A percentile compares a stretch with the other conserved stretches of the same genome.
Evolutionary conservation across 1,140 invertebrate species (phyloP).

Genomic region (Brachionus asplanchnoidis): DNA sequence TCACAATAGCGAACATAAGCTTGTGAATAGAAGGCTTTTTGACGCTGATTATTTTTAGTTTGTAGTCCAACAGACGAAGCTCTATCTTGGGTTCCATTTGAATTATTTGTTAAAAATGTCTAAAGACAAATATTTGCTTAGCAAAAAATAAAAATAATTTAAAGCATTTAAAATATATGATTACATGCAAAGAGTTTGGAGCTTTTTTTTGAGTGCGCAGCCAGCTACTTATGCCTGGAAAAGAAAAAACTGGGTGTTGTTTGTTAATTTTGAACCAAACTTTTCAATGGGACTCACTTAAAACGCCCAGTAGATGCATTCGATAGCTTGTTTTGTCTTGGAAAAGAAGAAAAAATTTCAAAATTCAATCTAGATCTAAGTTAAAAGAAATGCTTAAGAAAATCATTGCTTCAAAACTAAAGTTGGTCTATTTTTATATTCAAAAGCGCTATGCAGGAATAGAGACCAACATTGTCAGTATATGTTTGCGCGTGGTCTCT

Average conservation of each 20-base stretch:
- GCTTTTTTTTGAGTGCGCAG: background rate
- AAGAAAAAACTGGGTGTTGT: background rate
- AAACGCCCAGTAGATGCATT: background rate
- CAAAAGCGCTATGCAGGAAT: background rate
- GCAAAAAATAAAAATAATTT: background rate
- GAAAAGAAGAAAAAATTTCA: background rate
- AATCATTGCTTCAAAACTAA: background rate
- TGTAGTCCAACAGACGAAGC: constrained; percentile 15
- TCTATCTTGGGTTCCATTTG: constrained; percentile 28
- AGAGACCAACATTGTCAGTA: background rate
- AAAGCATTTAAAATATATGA: background rate
- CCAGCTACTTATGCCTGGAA: background rate
- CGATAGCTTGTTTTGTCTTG: background rate
- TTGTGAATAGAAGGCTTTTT: constrained; percentile 6
- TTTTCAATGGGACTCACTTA: background rate
- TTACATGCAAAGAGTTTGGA: background rate
- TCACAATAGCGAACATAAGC: constrained; percentile 14
- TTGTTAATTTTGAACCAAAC: background rate
- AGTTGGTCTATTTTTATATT: background rate
- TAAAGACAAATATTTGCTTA: background rate
- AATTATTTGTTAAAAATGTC: background rate
- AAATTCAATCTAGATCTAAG: background rate
- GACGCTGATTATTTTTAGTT: constrained; percentile 26
- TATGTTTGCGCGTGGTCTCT: background rate
- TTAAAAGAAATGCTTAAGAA: background rate